phyloP scores from a whole-genome alignment of 2,797 vertebrate genomes.

The Coregonus ussuriensis region DNA sequence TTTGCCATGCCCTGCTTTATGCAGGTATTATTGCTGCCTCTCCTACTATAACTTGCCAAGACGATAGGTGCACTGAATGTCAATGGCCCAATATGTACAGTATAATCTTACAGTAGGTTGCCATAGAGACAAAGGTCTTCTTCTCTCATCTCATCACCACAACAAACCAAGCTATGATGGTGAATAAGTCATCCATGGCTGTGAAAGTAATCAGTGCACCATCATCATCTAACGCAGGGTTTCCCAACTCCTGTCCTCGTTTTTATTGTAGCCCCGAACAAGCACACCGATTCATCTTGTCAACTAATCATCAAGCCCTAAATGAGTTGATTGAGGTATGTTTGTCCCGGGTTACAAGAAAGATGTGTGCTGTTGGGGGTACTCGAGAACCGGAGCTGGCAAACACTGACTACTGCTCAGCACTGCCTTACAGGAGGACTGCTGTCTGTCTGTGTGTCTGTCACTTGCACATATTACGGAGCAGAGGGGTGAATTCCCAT shows the following conservation, averaged over 20 bases:
- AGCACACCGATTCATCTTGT: too few relatives aligned
- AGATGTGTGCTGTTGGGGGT: too few relatives aligned
- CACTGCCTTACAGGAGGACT: neutral
- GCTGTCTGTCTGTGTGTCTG: neutral
- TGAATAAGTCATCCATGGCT: neutral
- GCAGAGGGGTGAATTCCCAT: constrained; percentile 8
- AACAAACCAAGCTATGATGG: neutral
- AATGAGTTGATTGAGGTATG: too few relatives aligned
- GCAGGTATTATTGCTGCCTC: neutral
- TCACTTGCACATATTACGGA: constrained; percentile 29
- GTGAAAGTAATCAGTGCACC: neutral
- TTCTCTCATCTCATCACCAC: neutral
- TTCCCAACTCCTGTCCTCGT: too few relatives aligned
- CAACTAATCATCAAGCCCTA: too few relatives aligned
- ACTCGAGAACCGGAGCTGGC: too few relatives aligned
- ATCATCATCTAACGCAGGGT: too few relatives aligned
- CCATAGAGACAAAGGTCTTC: neutral
- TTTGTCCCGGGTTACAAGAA: too few relatives aligned
- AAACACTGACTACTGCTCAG: neutral
- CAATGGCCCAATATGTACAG: neutral
- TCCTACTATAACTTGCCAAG: neutral
- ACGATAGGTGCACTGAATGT: neutral
- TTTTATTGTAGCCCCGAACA: too few relatives aligned
- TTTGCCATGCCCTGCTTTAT: neutral
- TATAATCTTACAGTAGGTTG: neutral